These are phyloP conservation scores for Campylomormyrus numenius DNA, from an alignment of 2,113 vertebrate genomes.

Conservation along the genomic window DNA sequence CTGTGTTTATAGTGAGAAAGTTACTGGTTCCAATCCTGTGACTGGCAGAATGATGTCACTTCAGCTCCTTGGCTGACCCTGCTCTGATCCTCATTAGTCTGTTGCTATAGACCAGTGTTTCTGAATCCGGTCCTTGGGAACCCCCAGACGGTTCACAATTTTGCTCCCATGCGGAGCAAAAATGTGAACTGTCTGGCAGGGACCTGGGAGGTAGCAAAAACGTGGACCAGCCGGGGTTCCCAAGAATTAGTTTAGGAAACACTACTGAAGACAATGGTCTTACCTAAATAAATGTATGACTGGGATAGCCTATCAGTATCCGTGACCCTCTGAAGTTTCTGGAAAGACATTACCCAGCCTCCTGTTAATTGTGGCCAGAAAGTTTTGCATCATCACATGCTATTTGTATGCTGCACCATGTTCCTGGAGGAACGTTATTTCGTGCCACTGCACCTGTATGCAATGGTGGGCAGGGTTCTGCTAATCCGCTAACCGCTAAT, in stretches of 20 bases:
- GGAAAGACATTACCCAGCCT: neutral
- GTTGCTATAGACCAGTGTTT: neutral
- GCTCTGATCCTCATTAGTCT: neutral
- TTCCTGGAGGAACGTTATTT: no score
- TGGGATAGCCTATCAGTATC: neutral
- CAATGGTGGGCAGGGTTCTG: no score
- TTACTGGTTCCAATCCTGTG: neutral
- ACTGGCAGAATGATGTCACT: neutral
- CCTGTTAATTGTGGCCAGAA: neutral
- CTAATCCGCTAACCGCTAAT: no score
- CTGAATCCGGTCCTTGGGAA: neutral
- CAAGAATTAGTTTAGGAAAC: neutral
- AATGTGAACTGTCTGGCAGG: no score
- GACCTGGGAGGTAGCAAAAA: no score
- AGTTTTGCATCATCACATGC: neutral
- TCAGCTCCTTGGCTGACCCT: neutral
- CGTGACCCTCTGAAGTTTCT: neutral
- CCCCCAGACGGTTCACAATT: neutral
- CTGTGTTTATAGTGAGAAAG: neutral
- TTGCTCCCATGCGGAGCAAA: no score
- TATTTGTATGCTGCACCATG: neutral
- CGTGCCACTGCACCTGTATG: no score
- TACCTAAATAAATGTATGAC: neutral
- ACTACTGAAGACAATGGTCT: neutral
- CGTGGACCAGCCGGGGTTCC: no score